phyloP scores from a whole-genome alignment of 2,888 invertebrate genomes.

The Synanthedon myopaeformis region DNA sequence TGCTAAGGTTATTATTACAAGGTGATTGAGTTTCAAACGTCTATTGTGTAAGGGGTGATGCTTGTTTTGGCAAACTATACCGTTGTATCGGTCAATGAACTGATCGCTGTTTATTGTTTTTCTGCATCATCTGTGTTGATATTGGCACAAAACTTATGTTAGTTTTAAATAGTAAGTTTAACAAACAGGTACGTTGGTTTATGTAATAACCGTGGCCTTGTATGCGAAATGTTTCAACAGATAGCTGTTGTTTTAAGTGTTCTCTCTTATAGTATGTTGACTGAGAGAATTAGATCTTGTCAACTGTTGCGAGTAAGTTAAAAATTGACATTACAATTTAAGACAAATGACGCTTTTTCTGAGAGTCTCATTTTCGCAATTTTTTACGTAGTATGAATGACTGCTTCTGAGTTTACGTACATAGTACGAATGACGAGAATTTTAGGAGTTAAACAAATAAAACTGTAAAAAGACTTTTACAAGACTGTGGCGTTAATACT shows the following conservation, averaged over 20 bases:
- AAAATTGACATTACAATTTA: too few species aligned
- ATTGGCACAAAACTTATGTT: conserved; percentile 61
- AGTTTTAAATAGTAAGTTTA: conserved; percentile 57
- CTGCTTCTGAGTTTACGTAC: too few species aligned
- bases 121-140: conserved; percentile 54
- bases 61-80: conserved; percentile 46
- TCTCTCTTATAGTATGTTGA: too few species aligned
- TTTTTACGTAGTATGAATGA: too few species aligned
- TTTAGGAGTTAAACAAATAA: neutral
- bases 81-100: conserved; percentile 44
- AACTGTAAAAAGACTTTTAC: neutral
- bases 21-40: too few species aligned
- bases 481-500: neutral
- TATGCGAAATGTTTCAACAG: neutral
- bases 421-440: neutral
- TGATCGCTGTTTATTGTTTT: conserved; percentile 55
- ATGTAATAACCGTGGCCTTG: conserved; percentile 34
- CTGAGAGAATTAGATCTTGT: too few species aligned
- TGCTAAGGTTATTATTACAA: conserved; percentile 1
- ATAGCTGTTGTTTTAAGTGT: too few species aligned
- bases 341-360: too few species aligned
- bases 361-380: too few species aligned
- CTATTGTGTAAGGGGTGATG: conserved; percentile 45
- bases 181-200: conserved; percentile 40
- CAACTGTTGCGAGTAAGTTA: too few species aligned